Evolutionary conservation across 2,888 invertebrate species (phyloP).

Genomic region (Laothoe populi): DNA sequence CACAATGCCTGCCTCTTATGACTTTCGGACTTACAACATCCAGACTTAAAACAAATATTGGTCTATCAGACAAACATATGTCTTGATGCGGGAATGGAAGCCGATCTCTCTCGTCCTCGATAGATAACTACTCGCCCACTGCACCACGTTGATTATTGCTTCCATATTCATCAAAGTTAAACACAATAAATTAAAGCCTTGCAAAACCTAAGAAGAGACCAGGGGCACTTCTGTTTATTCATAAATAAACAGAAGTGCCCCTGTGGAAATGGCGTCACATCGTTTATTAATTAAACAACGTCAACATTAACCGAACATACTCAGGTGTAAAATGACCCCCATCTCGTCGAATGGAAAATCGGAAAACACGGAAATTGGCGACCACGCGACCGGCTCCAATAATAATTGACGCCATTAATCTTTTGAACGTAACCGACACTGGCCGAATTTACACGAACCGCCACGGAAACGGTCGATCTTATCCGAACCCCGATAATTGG

Average conservation of each 20-base stretch:
- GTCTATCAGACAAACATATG: no score
- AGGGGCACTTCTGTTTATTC: no score
- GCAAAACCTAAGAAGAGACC: no score
- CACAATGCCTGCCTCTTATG: no score
- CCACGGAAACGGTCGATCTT: conserved; percentile 18
- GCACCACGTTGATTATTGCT: no score
- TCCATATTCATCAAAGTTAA: no score
- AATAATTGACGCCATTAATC: conserved; percentile 75
- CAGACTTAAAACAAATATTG: no score
- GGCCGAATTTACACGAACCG: conserved; percentile 32
- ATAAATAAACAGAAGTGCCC: background rate
- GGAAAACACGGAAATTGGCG: conserved; percentile 60
- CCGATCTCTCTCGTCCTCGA: no score
- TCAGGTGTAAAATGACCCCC: conserved; percentile 60
- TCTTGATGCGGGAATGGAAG: no score
- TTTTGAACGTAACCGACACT: conserved; percentile 61
- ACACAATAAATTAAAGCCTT: no score
- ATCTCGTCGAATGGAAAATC: conserved; percentile 50
- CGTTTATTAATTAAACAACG: conserved; percentile 52
- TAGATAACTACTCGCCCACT: no score
- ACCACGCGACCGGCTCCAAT: conserved; percentile 47
- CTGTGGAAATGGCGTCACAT: conserved; percentile 18
- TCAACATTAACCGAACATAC: conserved; percentile 46
- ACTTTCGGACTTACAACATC: no score
- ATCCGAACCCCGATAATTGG: conserved; percentile 14